Conservation (phyloP, 2,888 invertebrate genomes). For the Cephus nigrinus region DNA sequence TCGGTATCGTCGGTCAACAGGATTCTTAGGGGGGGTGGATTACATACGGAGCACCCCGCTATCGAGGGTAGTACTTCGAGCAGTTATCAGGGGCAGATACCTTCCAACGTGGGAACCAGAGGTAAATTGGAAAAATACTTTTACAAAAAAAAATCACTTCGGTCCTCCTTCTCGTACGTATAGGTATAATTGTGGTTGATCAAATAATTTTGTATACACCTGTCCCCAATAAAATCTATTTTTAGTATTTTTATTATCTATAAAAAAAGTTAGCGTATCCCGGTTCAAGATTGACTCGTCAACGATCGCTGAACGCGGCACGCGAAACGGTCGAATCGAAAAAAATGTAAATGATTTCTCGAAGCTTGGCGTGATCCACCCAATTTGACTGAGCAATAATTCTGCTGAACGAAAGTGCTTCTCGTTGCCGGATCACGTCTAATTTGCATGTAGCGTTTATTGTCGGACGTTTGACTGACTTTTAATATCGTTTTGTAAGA, state of each 20-base stretch:
- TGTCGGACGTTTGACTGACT: not conserved
- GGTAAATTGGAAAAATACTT: constrained; percentile 34
- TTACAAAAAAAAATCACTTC: not conserved
- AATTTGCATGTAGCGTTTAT: not conserved
- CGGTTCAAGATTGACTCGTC: constrained; percentile 49
- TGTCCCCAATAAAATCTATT: constrained; percentile 29
- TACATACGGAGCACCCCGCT: constrained; percentile 72
- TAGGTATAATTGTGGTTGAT: not conserved
- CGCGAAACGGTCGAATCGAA: constrained; percentile 28
- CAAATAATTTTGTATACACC: constrained; percentile 37
- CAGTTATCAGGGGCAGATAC: constrained; percentile 51
- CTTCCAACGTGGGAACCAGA: constrained; percentile 49
- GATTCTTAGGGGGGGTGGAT: constrained; percentile 88
- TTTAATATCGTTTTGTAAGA: not conserved
- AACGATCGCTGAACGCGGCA: constrained; percentile 27
- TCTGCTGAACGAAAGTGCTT: not conserved
- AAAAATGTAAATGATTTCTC: not conserved
- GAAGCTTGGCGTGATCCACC: constrained; percentile 17
- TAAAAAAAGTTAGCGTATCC: not conserved
- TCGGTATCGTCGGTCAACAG: constrained; percentile 95
- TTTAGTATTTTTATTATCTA: not conserved
- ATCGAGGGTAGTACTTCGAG: constrained; percentile 48
- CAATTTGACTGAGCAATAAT: constrained; percentile 28
- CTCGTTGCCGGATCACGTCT: constrained; percentile 23
- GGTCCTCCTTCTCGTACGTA: not conserved